Conservation (phyloP, 2,888 invertebrate species). For the Torymus aiolomorphi region DNA sequence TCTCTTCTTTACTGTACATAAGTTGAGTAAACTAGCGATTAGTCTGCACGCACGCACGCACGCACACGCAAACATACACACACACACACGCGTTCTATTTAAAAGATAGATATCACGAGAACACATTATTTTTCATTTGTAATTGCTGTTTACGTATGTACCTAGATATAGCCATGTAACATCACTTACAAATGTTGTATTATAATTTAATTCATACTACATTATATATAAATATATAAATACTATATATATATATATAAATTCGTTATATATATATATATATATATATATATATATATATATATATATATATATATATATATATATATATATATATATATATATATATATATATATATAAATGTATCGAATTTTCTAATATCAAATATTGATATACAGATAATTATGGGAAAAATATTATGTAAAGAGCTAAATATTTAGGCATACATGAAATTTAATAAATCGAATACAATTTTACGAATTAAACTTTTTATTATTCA, state of each 20-base stretch:
- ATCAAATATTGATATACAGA: slow-evolving; percentile 69
- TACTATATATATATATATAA: too few relatives aligned
- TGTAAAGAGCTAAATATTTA: slow-evolving; percentile 75
- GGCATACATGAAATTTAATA: slow-evolving; percentile 75
- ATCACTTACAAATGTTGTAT: too few relatives aligned
- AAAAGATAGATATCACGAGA: slow-evolving; percentile 64
- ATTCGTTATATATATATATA: too few relatives aligned
- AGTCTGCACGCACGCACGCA: slow-evolving; percentile 57
- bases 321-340: slow-evolving; percentile 52
- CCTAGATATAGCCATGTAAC: too few relatives aligned
- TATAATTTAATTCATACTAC: too few relatives aligned
- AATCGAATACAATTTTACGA: slow-evolving; percentile 73
- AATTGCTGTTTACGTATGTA: slow-evolving; percentile 72
- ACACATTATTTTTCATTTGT: slow-evolving; percentile 73
- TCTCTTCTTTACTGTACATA: slow-evolving; percentile 46
- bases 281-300: too few relatives aligned
- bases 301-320: too few relatives aligned
- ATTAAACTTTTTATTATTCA: slow-evolving; percentile 31
- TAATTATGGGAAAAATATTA: slow-evolving; percentile 68
- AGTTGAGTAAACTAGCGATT: slow-evolving; percentile 33
- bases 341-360: slow-evolving; percentile 53
- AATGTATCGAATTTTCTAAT: slow-evolving; percentile 69
- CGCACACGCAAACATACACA: slow-evolving; percentile 57
- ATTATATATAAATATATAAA: too few relatives aligned
- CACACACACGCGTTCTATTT: slow-evolving; percentile 57